These are phyloP conservation scores for Polydrusus tereticollis DNA, from an alignment of 2,888 invertebrate genomes.

Conservation along the genomic window DNA sequence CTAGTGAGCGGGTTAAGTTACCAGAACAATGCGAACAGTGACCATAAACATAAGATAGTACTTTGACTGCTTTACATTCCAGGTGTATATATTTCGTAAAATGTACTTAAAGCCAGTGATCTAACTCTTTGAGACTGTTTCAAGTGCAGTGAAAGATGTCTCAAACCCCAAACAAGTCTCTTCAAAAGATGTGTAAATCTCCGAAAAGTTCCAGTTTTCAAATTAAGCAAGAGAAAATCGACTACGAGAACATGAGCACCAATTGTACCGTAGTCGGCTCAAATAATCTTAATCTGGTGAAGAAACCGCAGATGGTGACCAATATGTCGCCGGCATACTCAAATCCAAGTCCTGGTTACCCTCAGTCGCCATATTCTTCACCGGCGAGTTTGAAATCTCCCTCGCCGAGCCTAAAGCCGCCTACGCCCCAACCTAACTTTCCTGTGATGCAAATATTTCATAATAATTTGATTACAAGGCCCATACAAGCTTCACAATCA, in stretches of 20 bases:
- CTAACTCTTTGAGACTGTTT: slow-evolving; percentile 48
- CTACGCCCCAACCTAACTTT: slow-evolving; percentile 65
- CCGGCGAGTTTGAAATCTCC: slow-evolving; percentile 66
- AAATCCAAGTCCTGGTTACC: slow-evolving; percentile 60
- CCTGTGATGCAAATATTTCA: slow-evolving; percentile 67
- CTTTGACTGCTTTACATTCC: slow-evolving; percentile 50
- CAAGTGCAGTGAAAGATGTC: slow-evolving; percentile 64
- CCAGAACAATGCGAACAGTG: slow-evolving; percentile 44
- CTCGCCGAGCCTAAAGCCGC: slow-evolving; percentile 63
- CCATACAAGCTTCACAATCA: slow-evolving; percentile 62
- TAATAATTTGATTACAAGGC: slow-evolving; percentile 63
- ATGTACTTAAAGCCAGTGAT: slow-evolving; percentile 57
- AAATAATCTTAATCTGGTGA: slow-evolving; percentile 66
- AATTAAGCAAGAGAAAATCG: slow-evolving; percentile 62
- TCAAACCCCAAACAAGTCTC: slow-evolving; percentile 63
- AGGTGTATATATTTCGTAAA: slow-evolving; percentile 49
- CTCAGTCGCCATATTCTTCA: slow-evolving; percentile 64
- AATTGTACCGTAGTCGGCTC: slow-evolving; percentile 67
- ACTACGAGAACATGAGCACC: slow-evolving; percentile 66
- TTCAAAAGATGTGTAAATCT: slow-evolving; percentile 67
- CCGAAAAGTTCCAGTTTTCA: slow-evolving; percentile 63
- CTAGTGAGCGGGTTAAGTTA: slow-evolving; percentile 56
- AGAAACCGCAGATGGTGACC: slow-evolving; percentile 64
- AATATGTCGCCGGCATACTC: slow-evolving; percentile 65
- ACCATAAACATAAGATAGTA: slow-evolving; percentile 33